Evolutionary conservation across 2,113 vertebrate species (phyloP).

Genomic region (zebrafish (Danio rerio)): DNA sequence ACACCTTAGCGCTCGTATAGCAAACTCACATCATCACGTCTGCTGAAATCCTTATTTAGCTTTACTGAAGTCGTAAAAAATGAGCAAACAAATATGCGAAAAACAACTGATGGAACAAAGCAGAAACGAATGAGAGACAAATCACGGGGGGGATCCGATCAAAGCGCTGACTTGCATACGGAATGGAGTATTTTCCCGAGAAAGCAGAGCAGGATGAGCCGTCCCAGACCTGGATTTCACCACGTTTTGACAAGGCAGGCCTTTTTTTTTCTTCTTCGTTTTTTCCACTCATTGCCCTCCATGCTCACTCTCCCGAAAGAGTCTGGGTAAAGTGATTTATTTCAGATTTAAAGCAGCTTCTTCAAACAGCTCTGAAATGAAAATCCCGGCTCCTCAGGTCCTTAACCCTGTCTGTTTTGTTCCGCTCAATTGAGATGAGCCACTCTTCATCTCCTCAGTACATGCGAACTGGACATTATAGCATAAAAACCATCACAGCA

Average conservation of each 20-base stretch:
- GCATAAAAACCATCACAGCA: not conserved
- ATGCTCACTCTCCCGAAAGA: not conserved
- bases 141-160: not conserved
- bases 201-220: not conserved
- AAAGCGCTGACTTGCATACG: conserved; percentile 4
- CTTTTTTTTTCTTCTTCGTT: not conserved
- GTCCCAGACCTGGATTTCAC: conserved; percentile 9
- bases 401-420: conserved; percentile 37
- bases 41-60: conserved; percentile 30
- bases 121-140: not conserved
- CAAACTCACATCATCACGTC: not conserved
- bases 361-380: conserved; percentile 12
- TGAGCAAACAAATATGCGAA: conserved; percentile 28
- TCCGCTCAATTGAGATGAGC: conserved; percentile 5
- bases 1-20: not conserved
- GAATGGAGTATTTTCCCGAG: conserved; percentile 7
- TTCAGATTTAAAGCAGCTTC: conserved; percentile 33
- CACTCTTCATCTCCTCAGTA: not conserved
- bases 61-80: conserved; percentile 6
- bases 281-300: conserved; percentile 19
- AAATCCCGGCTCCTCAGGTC: conserved; percentile 6
- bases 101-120: conserved; percentile 37
- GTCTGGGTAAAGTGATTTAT: conserved; percentile 18
- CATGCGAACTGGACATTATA: not conserved
- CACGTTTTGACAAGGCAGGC: not conserved